A percentile compares a stretch with the other conserved stretches of the same genome.
Evolutionary conservation across 2,888 invertebrate genomes (phyloP).

Genomic region (Cantharis rufa): DNA sequence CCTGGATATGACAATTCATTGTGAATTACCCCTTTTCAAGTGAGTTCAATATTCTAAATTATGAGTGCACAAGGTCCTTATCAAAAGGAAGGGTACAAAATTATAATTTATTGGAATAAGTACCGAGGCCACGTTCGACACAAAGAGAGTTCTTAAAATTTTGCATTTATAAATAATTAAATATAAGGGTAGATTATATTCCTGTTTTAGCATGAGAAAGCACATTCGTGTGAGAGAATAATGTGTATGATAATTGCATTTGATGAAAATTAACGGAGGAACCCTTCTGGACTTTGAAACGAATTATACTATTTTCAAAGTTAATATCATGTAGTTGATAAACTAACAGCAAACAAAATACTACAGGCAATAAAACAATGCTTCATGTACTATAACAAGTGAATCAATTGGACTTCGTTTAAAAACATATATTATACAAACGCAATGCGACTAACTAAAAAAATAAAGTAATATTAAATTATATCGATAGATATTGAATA

Average conservation of each 20-base stretch:
- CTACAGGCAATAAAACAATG: background rate
- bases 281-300: background rate
- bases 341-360: background rate
- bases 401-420: background rate
- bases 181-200: slow-evolving; percentile 28
- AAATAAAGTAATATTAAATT: too few species aligned
- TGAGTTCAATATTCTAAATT: slow-evolving; percentile 42
- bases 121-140: slow-evolving; percentile 23
- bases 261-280: background rate
- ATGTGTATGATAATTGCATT: slow-evolving; percentile 7
- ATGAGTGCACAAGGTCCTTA: slow-evolving; percentile 40
- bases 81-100: slow-evolving; percentile 32
- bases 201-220: slow-evolving; percentile 24
- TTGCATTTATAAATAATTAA: slow-evolving; percentile 32
- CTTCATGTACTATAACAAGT: background rate
- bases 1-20: slow-evolving; percentile 49
- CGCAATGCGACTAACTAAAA: background rate
- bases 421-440: background rate
- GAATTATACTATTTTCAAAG: background rate
- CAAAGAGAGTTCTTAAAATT: slow-evolving; percentile 32
- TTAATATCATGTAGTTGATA: background rate
- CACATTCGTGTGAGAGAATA: slow-evolving; percentile 31
- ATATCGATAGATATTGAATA: too few species aligned
- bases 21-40: slow-evolving; percentile 42
- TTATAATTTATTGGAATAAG: slow-evolving; percentile 32